A percentile compares a stretch with the other conserved stretches of the same genome.
Conservation (phyloP, 2,888 invertebrate genomes). For the Phytoseiulus persimilis region DNA sequence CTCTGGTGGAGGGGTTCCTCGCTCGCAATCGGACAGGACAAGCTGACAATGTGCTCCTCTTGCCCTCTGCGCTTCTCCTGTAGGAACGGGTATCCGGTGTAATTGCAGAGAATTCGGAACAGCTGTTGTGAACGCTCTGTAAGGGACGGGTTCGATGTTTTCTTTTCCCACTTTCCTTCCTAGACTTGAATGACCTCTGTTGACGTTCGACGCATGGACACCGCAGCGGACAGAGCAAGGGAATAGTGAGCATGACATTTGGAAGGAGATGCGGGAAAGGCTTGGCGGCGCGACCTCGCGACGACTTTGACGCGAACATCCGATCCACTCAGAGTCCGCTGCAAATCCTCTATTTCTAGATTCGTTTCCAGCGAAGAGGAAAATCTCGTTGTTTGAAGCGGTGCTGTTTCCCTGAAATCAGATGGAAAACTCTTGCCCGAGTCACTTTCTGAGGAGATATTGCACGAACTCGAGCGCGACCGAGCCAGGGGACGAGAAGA, state of each 20-base stretch:
- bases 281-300: no score
- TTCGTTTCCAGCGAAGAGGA: background rate
- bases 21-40: no score
- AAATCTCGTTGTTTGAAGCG: background rate
- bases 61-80: background rate
- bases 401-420: no score
- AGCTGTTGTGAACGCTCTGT: background rate
- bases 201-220: background rate
- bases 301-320: no score
- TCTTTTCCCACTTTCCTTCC: background rate
- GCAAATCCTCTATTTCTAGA: background rate
- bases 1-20: no score
- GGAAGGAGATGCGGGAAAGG: background rate
- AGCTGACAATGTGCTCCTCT: no score
- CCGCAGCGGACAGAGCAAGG: background rate
- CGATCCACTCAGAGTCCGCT: no score
- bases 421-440: no score
- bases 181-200: background rate
- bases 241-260: background rate
- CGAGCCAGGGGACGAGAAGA: no score
- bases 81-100: background rate
- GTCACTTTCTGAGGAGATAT: no score
- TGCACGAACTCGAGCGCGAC: no score
- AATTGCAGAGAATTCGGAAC: background rate
- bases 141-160: background rate